Evolutionary conservation across 2,797 vertebrate species (phyloP).

Genomic region (Borostomias antarcticus): DNA sequence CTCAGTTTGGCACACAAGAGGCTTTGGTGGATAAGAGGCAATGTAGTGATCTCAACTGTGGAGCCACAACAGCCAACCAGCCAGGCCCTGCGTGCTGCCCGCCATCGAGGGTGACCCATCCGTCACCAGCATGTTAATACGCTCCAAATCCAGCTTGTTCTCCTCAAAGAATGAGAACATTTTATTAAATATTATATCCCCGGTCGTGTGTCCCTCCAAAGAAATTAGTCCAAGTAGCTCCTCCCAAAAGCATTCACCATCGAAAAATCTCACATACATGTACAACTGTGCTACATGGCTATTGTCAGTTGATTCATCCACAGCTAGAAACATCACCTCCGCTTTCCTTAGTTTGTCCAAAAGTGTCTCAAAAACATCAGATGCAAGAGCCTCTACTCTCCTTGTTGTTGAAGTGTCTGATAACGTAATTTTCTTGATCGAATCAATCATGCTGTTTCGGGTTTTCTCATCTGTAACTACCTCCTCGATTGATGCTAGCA

Average conservation of each 20-base stretch:
- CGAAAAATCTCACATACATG: constrained; percentile 27
- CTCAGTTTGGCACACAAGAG: constrained; percentile 16
- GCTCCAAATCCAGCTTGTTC: constrained; percentile 20
- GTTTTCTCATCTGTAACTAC: constrained; percentile 29
- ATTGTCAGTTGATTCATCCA: constrained; percentile 31
- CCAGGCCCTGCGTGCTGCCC: constrained; percentile 14
- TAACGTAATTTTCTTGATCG: constrained; percentile 24
- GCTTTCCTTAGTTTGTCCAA: constrained; percentile 17
- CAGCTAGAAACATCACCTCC: constrained; percentile 26
- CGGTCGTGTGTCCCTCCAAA: constrained; percentile 5
- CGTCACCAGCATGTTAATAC: constrained; percentile 25
- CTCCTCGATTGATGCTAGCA: constrained; percentile 30
- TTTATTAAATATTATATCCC: constrained; percentile 18
- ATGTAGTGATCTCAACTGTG: constrained; percentile 25
- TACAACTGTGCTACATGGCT: constrained; percentile 26
- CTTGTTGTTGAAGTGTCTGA: constrained; percentile 26
- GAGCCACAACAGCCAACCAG: constrained; percentile 8
- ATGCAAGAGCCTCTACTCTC: constrained; percentile 30
- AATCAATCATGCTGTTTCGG: constrained; percentile 12
- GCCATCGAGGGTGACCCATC: constrained; percentile 25
- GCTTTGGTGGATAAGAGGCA: constrained; percentile 30
- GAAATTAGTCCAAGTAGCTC: constrained; percentile 24
- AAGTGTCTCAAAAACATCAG: constrained; percentile 20
- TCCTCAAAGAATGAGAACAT: constrained; percentile 28
- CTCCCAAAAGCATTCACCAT: constrained; percentile 22